A percentile compares a stretch with the other conserved stretches of the same genome.
Conservation (phyloP, 2,888 invertebrate genomes). For the Auanema freiburgensis region DNA sequence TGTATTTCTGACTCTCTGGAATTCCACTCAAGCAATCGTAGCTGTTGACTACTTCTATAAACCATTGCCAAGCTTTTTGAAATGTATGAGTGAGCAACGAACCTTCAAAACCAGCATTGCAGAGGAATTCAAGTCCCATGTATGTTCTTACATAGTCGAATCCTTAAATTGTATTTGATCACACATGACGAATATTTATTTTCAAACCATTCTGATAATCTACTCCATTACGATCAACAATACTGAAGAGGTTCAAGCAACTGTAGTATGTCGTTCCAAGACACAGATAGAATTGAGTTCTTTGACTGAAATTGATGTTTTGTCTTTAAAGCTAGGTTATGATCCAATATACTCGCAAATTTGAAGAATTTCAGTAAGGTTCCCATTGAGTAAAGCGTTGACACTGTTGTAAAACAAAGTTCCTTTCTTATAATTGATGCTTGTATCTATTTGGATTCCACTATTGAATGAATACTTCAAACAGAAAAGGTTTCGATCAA, state of each 20-base stretch:
- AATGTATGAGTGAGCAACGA: too few species aligned
- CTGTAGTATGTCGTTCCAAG: conserved; percentile 49
- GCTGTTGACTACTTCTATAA: conserved; percentile 33
- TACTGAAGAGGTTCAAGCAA: conserved; percentile 43
- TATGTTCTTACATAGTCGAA: conserved; percentile 48
- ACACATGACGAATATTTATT: not conserved
- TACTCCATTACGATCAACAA: conserved; percentile 33
- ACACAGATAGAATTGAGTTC: conserved; percentile 50
- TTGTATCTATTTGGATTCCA: conserved; percentile 31
- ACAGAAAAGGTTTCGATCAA: not conserved
- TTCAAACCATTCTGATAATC: conserved; percentile 28
- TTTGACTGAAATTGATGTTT: conserved; percentile 25
- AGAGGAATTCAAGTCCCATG: conserved; percentile 45
- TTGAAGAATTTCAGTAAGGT: conserved; percentile 35
- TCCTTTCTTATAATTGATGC: conserved; percentile 33
- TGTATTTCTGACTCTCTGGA: conserved; percentile 25
- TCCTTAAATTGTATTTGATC: conserved; percentile 19
- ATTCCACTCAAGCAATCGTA: conserved; percentile 32
- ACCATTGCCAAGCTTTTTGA: too few species aligned
- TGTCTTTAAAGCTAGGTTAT: not conserved
- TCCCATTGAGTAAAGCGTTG: conserved; percentile 27
- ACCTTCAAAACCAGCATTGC: conserved; percentile 50
- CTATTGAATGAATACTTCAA: conserved; percentile 26
- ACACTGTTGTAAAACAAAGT: conserved; percentile 29
- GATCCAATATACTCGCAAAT: conserved; percentile 34